Conservation (phyloP, 1,140 invertebrate genomes). For the Solen grandis region DNA sequence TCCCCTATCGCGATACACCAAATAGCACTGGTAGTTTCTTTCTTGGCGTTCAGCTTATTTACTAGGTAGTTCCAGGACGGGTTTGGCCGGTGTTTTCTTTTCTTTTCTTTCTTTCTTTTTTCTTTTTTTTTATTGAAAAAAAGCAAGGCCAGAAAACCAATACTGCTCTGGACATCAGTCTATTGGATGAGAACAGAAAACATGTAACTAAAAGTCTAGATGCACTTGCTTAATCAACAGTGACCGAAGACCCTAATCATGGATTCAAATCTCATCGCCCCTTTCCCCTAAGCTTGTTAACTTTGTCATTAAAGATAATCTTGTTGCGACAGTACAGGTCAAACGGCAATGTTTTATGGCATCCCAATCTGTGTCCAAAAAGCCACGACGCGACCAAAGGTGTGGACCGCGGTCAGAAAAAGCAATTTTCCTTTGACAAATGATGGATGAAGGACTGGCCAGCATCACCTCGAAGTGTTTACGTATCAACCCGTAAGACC, state of each 20-base stretch:
- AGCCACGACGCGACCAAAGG: background rate
- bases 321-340: background rate
- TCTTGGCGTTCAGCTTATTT: no score
- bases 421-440: conserved; percentile 41
- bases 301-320: background rate
- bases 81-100: no score
- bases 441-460: conserved; percentile 49
- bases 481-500: conserved; percentile 20
- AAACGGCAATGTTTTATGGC: conserved; percentile 29
- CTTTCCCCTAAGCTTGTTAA: background rate
- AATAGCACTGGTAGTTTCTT: no score
- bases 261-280: background rate
- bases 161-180: no score
- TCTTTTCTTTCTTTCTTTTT: no score
- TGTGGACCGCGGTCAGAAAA: conserved; percentile 48
- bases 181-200: no score
- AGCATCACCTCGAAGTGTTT: conserved; percentile 47
- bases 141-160: no score
- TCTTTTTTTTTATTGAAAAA: no score
- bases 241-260: background rate
- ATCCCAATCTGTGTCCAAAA: conserved; percentile 15
- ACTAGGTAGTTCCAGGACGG: no score
- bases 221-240: background rate
- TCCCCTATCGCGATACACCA: no score
- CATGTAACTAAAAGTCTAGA: background rate